Conservation (phyloP, 2,113 vertebrate genomes). For the Tichodroma muraria region DNA sequence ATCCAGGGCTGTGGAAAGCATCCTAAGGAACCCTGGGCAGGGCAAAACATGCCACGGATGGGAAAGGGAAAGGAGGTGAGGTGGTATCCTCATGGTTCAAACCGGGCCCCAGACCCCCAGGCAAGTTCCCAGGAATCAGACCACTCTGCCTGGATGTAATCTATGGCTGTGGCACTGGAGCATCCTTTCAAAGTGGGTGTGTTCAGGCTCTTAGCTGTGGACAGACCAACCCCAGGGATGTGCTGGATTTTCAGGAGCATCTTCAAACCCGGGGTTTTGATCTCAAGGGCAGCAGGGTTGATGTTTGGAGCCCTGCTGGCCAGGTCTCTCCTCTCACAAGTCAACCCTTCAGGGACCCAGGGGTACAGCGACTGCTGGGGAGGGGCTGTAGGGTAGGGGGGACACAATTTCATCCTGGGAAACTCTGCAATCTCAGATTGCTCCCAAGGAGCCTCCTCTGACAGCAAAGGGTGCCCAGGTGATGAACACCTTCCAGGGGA, state of each 20-base stretch:
- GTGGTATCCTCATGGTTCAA: background rate
- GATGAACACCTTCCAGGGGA: background rate
- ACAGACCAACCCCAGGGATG: background rate
- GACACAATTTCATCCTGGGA: background rate
- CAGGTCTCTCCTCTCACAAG: background rate
- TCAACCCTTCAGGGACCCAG: background rate
- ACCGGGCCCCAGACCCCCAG: background rate
- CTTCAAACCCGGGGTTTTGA: background rate
- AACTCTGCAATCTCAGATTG: background rate
- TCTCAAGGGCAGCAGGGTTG: background rate
- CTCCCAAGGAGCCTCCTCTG: background rate
- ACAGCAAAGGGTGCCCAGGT: background rate
- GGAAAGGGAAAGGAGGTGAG: background rate
- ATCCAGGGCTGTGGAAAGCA: background rate
- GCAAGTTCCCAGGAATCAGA: background rate
- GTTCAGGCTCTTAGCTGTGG: background rate
- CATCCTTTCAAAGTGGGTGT: background rate
- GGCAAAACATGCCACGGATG: background rate
- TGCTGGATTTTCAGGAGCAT: background rate
- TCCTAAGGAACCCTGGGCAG: background rate
- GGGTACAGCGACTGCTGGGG: background rate
- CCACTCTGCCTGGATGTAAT: background rate
- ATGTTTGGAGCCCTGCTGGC: background rate
- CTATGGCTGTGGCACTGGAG: accelerated
- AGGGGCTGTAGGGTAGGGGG: background rate